Evolutionary conservation across 2,888 invertebrate species (phyloP).

Genomic region (Podabrus alpinus): DNA sequence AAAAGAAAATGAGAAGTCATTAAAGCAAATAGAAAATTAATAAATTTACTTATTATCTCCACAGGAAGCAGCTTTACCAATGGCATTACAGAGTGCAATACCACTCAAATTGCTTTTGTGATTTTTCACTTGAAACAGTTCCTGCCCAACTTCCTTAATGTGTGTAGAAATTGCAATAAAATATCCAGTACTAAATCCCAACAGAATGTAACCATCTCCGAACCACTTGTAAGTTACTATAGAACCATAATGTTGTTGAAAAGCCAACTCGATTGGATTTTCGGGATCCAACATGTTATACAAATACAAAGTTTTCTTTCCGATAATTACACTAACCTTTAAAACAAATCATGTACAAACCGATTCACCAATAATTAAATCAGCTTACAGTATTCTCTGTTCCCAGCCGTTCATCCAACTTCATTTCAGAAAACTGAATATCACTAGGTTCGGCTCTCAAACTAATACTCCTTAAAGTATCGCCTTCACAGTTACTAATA

Average conservation of each 20-base stretch:
- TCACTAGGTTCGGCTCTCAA: constrained; percentile 85
- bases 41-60: constrained; percentile 84
- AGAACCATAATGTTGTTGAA: constrained; percentile 92
- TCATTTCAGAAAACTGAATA: constrained; percentile 94
- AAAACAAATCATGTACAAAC: constrained; percentile 40
- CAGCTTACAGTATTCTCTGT: constrained; percentile 79
- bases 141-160: constrained; percentile 95
- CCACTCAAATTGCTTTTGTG: constrained; percentile 80
- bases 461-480: constrained; percentile 83
- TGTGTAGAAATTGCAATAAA: constrained; percentile 96
- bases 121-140: constrained; percentile 90
- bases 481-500: constrained; percentile 93
- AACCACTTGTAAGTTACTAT: constrained; percentile 91
- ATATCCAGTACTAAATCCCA: constrained; percentile 92
- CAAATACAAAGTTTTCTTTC: constrained; percentile 86
- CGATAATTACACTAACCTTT: constrained; percentile 87
- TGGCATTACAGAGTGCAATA: constrained; percentile 69
- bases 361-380: constrained; percentile 35
- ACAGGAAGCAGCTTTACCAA: constrained; percentile 88
- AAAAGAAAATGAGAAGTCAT: not conserved
- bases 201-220: constrained; percentile 91
- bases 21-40: no score
- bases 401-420: constrained; percentile 80
- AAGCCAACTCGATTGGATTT: constrained; percentile 94
- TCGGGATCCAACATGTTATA: constrained; percentile 92